phyloP scores from a whole-genome alignment of 2,797 vertebrate genomes.

The Halcyon leucocephala region DNA sequence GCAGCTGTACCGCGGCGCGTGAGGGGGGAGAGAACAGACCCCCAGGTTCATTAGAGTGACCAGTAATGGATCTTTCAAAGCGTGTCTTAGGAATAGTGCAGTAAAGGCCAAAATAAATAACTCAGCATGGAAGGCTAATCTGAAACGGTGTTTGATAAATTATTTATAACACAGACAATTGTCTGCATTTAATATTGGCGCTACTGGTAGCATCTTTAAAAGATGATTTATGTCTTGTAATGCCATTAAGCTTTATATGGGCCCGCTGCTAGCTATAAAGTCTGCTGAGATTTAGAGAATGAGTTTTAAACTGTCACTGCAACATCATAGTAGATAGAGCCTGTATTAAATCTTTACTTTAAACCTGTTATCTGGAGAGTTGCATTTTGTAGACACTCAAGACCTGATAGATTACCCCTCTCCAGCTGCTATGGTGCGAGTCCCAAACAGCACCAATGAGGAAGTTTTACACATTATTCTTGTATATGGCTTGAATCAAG shows the following conservation, averaged over 20 bases:
- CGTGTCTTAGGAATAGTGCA: slow-evolving; percentile 88
- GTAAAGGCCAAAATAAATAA: slow-evolving; percentile 93
- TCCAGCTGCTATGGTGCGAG: slow-evolving; percentile 61
- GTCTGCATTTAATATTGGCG: slow-evolving; percentile 96
- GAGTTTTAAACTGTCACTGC: slow-evolving; percentile 95
- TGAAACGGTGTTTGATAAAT: slow-evolving; percentile 93
- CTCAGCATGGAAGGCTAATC: slow-evolving; percentile 82
- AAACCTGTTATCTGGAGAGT: slow-evolving; percentile 91
- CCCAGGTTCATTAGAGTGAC: slow-evolving; percentile 93
- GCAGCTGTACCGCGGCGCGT: slow-evolving; percentile 84
- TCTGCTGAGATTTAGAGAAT: slow-evolving; percentile 92
- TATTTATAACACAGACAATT: slow-evolving; percentile 97
- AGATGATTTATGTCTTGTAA: slow-evolving; percentile 99
- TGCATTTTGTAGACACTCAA: slow-evolving; percentile 90
- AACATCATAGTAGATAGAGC: slow-evolving; percentile 81
- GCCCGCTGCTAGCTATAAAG: slow-evolving; percentile 91
- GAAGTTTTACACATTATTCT: slow-evolving; percentile 73
- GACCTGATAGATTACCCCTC: slow-evolving; percentile 89
- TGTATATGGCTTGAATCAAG: slow-evolving; percentile 44
- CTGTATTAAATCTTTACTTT: slow-evolving; percentile 92
- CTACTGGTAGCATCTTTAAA: slow-evolving; percentile 95
- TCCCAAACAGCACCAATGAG: slow-evolving; percentile 67
- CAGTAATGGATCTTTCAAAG: slow-evolving; percentile 86
- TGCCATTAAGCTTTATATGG: slow-evolving; percentile 94
- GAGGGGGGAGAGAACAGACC: slow-evolving; percentile 81